Evolutionary conservation across 2,888 invertebrate genomes (phyloP).

Genomic region (Orgyia antiqua): DNA sequence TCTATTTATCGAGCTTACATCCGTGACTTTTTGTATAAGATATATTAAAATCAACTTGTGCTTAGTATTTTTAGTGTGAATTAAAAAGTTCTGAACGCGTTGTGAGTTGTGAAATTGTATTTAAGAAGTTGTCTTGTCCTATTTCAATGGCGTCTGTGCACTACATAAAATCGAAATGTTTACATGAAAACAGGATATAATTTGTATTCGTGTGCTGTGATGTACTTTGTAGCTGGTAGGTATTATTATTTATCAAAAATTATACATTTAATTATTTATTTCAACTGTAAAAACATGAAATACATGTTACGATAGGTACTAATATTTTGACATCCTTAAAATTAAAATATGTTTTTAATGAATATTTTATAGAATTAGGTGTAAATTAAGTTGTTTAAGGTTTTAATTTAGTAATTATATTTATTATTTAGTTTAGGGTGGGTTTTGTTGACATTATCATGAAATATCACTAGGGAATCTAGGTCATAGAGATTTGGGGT

Average conservation of each 20-base stretch:
- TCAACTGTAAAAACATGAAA: no score
- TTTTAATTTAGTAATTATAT: slow-evolving; percentile 48
- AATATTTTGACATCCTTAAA: no score
- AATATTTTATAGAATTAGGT: no score
- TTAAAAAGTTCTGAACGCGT: slow-evolving; percentile 18
- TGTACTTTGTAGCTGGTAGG: slow-evolving; percentile 52
- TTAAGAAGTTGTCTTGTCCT: slow-evolving; percentile 44
- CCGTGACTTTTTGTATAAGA: slow-evolving; percentile 52
- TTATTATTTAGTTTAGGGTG: slow-evolving; percentile 34
- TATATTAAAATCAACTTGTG: slow-evolving; percentile 31
- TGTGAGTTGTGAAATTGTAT: slow-evolving; percentile 40
- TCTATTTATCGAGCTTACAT: slow-evolving; percentile 47
- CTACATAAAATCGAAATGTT: slow-evolving; percentile 47
- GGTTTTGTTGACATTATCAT: slow-evolving; percentile 59
- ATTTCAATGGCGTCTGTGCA: slow-evolving; percentile 65
- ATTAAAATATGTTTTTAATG: no score
- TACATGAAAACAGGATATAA: slow-evolving; percentile 41
- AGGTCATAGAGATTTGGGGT: slow-evolving; percentile 55
- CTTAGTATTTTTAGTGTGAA: slow-evolving; percentile 29
- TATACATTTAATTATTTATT: no score
- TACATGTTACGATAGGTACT: no score
- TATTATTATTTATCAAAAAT: no score
- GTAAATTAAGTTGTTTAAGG: no score
- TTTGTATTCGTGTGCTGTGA: slow-evolving; percentile 41
- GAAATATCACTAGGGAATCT: slow-evolving; percentile 59